Percentiles rank a stretch among this genome's conserved stretches.
phyloP scores from a whole-genome alignment of 2,113 vertebrate genomes.

The Muntiacus reevesi region DNA sequence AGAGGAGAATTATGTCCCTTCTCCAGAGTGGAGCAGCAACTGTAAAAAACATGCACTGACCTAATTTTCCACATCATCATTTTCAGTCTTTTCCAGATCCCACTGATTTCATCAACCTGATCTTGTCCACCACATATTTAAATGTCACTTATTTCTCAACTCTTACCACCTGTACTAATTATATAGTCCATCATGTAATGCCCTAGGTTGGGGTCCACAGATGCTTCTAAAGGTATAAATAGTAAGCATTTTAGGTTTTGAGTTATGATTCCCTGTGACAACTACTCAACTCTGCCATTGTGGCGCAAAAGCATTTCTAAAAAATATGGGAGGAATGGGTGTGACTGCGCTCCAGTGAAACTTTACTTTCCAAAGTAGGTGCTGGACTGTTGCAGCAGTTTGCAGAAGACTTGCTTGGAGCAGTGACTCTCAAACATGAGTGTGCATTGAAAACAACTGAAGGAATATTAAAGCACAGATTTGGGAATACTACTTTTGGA shows the following conservation, averaged over 20 bases:
- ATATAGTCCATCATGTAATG: not conserved
- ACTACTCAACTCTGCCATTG: not conserved
- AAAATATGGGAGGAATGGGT: not conserved
- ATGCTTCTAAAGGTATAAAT: not conserved
- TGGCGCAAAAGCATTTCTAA: not conserved
- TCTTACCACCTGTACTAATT: not conserved
- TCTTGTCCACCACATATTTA: not conserved
- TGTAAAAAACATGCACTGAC: not conserved
- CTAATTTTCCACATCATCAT: not conserved
- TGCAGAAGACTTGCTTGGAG: not conserved
- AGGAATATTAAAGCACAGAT: not conserved
- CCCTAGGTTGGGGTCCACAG: not conserved
- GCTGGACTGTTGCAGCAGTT: not conserved
- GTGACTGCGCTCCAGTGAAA: not conserved
- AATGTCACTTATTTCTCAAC: not conserved
- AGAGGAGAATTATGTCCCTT: not conserved
- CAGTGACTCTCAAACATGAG: not conserved
- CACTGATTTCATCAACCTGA: not conserved
- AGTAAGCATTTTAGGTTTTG: not conserved
- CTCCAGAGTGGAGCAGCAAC: rapidly evolving
- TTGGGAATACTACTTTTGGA: not conserved
- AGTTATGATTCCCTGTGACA: not conserved
- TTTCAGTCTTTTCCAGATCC: not conserved
- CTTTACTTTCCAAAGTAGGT: not conserved
- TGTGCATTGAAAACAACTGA: not conserved